Base-by-base conservation (phyloP, 2,888 invertebrate genomes). In the Latrodectus hesperus region DNA sequence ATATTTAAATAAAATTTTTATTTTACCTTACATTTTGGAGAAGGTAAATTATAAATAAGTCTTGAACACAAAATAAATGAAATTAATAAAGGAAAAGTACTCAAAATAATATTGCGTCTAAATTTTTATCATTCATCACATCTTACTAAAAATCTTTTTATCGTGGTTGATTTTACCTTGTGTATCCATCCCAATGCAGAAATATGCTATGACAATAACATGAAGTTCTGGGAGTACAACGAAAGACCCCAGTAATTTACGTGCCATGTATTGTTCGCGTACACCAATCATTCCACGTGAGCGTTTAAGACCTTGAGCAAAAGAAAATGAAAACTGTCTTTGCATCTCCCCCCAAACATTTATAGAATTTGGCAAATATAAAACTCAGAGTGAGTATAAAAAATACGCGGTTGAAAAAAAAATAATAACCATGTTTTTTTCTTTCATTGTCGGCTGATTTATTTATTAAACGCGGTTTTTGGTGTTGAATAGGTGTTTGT, bases 161-260 rank as follows among this genome's bases (percentile, higher is more conserved):
- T 22, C 22, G 1, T 22, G 22, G 22, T 22, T 22, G 22, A 22
- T 22, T 22, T 22, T 1, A 22, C 22, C n/a, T n/a, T n/a, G n/a
- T n/a, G n/a, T n/a, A n/a, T n/a, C 22, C 22, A 22, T 22, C 22
- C 22, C 22, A 22, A 22, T 22, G 22, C 22, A 22, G 22, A 22
- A 22, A 22, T 22, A 22, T 22, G 0, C 22, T 22, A 22, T 22
- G 22, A 22, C 22, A 22, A n/a, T n/a, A n/a, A n/a, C n/a, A n/a
- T n/a, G n/a, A n/a, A n/a, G n/a, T n/a, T n/a, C n/a, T n/a, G 0
- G 22, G 22, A 22, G 22, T 16, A 38, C 14, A 77, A 26, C 49
- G 53, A 51, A 79, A 64, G 55, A 53, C 73, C 5, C 67, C n/a
- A 53, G 60, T 78, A 68, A 84, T 84, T 84, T 84, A 84, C 74